Evolutionary conservation across 2,797 vertebrate species (phyloP), one percentile per base, ranked within the genome.

Genomic region (Masticophis lateralis): DNA sequence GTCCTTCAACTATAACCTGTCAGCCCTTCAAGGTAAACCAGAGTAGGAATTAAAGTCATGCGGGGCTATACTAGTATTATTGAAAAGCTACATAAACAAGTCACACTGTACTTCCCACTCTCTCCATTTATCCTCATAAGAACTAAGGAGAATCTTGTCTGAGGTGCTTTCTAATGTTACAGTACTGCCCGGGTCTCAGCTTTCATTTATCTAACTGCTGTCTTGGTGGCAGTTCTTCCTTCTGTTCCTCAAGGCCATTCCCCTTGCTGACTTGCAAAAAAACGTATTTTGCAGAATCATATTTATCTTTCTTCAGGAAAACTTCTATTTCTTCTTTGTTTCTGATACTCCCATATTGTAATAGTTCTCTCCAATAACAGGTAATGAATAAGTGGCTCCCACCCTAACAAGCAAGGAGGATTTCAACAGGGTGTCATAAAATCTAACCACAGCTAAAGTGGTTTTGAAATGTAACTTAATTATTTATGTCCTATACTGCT

Each of bases 381-480:
- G 47, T 43, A 14, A 59, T 51, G 53, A 90, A n/a, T 20, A 53
- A 56, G 18, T 56, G 16, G 11, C 20, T 59, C n/a, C 14, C 6
- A 18, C 13, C 18, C 3, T 22, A 88, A 32, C 22, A 88, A 37
- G 55, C 87, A 12, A 90, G 43, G 18, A 47, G 43, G 90, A 56
- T 43, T 93, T 59, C 55, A 79, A 56, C 53, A 27, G 43, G 25
- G 47, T 83, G 43, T 88, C 57, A 11, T 59, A 83, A 88, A 16
- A 86, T 89, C 56, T 32, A 88, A 27, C 25, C n/a, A 43, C 25
- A 90, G 56, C 5, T 4, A 5, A 92, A 88, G 28, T 32, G 32
- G 25, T 27, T 89, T 83, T 86, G 59, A 93, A 86, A 86, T 86
- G 51, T 55, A 93, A 32, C 57, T 83, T 93, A 69, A 87, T 90